phyloP scores from a whole-genome alignment of 2,888 invertebrate species.

The Perizoma flavofasciatum region DNA sequence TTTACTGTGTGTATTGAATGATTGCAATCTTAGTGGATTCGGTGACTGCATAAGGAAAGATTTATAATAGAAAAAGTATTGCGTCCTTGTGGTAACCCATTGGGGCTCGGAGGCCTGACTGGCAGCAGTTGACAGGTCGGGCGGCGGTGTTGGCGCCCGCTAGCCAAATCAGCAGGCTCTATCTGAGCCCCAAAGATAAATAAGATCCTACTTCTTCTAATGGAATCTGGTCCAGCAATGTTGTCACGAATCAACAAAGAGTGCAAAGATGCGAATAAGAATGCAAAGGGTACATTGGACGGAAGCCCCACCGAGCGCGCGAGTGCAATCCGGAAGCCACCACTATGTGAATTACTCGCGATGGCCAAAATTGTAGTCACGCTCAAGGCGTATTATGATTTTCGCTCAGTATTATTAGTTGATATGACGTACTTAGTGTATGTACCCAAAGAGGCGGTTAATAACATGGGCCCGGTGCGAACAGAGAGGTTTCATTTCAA shows the following conservation, averaged over 20 bases:
- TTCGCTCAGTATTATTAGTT: slow-evolving; percentile 79
- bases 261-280: slow-evolving; percentile 16
- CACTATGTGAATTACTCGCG: slow-evolving; percentile 67
- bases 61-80: not conserved
- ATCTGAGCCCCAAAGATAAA: slow-evolving; percentile 2
- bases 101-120: too few relatives aligned
- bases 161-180: not conserved
- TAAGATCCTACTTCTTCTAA: not conserved
- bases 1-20: slow-evolving; percentile 18
- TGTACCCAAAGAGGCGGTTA: slow-evolving; percentile 51
- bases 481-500: slow-evolving; percentile 46
- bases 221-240: not conserved
- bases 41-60: not conserved
- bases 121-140: slow-evolving; percentile 3
- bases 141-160: slow-evolving; percentile 3
- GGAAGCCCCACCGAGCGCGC: slow-evolving; percentile 30
- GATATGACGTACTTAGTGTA: slow-evolving; percentile 52
- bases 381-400: slow-evolving; percentile 72
- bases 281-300: slow-evolving; percentile 37
- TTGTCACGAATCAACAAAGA: slow-evolving; percentile 11
- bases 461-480: slow-evolving; percentile 69
- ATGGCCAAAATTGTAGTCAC: slow-evolving; percentile 78
- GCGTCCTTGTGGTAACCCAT: not conserved
- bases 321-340: slow-evolving; percentile 41
- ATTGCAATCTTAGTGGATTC: slow-evolving; percentile 17